Percentiles rank a stretch among this genome's conserved stretches.
These are phyloP conservation scores for Hippasteria phrygiana DNA, from an alignment of 53 echinoderm and acorn worm species.

Conservation along the genomic window DNA sequence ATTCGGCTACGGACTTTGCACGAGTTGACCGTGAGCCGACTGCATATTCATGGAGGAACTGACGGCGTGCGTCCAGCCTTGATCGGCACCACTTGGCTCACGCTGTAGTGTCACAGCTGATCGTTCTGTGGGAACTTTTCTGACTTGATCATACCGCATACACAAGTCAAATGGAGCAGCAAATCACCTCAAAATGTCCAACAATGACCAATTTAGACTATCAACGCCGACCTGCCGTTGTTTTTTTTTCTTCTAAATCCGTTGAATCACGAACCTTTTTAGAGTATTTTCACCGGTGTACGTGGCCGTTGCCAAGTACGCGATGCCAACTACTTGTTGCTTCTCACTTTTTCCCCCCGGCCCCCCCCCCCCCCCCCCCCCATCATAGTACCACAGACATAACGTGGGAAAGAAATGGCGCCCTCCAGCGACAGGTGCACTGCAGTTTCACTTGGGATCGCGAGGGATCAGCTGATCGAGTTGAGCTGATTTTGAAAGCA, in stretches of 20 bases:
- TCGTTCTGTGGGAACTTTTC: too few species aligned
- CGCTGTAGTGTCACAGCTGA: too few species aligned
- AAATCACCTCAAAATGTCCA: not conserved
- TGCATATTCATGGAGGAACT: not conserved
- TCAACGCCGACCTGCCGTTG: too few species aligned
- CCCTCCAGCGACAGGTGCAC: constrained; percentile 14
- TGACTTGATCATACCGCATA: too few species aligned
- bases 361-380: too few species aligned
- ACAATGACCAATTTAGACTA: not conserved
- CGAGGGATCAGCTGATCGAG: not conserved
- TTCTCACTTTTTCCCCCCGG: too few species aligned
- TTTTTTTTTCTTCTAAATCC: too few species aligned
- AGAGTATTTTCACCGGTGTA: too few species aligned
- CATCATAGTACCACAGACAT: not conserved
- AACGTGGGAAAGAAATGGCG: not conserved
- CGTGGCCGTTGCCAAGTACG: constrained; percentile 33
- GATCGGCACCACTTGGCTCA: not conserved
- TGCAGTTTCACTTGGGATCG: not conserved
- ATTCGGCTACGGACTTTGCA: constrained; percentile 25
- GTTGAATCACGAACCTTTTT: too few species aligned
- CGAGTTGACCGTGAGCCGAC: not conserved
- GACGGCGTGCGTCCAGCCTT: constrained; percentile 14
- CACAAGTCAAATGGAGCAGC: not conserved
- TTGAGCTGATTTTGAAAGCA: too few species aligned
- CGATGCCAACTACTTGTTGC: constrained; percentile 35